These are phyloP conservation scores for Hirtodrosophila trivittata DNA, from an alignment of 2,888 invertebrate species.

Conservation along the genomic window DNA sequence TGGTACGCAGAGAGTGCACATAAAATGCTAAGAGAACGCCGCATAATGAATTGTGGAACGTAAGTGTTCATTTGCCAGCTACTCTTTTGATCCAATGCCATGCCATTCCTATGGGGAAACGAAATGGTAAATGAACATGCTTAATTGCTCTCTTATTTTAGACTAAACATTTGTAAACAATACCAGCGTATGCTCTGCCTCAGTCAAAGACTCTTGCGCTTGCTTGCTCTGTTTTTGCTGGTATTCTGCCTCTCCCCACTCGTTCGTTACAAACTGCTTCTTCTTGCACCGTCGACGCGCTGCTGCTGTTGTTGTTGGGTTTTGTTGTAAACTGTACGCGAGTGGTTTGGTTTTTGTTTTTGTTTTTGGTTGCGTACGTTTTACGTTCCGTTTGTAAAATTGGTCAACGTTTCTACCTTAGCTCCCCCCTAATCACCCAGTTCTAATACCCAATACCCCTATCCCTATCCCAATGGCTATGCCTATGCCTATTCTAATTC, in stretches of 20 bases:
- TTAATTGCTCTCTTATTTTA: conserved; percentile 33
- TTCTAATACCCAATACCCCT: too few species aligned
- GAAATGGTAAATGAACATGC: conserved; percentile 15
- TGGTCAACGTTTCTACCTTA: conserved; percentile 33
- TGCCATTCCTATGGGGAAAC: conserved; percentile 43
- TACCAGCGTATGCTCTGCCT: neutral
- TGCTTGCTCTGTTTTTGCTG: conserved; percentile 69
- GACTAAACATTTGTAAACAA: neutral
- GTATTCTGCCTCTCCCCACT: conserved; percentile 71
- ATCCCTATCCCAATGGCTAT: too few species aligned
- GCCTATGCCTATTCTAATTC: too few species aligned
- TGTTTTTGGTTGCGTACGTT: conserved; percentile 22
- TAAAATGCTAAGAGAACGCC: conserved; percentile 44
- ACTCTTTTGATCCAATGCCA: conserved; percentile 47
- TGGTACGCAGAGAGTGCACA: conserved; percentile 53
- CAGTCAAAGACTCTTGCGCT: conserved; percentile 14
- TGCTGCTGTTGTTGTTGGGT: conserved; percentile 41
- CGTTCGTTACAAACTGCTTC: conserved; percentile 75
- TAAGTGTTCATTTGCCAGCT: conserved; percentile 48
- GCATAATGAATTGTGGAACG: conserved; percentile 65
- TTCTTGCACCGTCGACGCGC: conserved; percentile 37
- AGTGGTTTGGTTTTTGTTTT: too few species aligned
- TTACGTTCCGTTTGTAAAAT: conserved; percentile 48
- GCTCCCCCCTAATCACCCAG: neutral
- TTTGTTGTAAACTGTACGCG: conserved; percentile 75